phyloP scores from a whole-genome alignment of 2,888 invertebrate species.

The Campoplex capitator region DNA sequence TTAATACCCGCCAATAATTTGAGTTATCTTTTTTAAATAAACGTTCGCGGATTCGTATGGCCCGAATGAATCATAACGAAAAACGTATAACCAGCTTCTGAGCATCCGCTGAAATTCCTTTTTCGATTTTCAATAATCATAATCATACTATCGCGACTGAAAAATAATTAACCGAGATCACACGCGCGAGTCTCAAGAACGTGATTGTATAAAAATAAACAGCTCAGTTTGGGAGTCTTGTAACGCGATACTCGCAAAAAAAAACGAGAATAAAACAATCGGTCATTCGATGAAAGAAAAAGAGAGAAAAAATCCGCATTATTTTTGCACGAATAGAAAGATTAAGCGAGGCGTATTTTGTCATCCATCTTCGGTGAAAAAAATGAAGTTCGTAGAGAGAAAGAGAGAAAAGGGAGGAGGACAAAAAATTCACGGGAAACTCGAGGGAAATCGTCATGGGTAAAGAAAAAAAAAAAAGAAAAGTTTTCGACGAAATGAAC shows the following conservation, averaged over 20 bases:
- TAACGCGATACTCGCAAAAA: background rate
- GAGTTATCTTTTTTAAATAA: constrained; percentile 5
- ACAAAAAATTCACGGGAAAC: constrained; percentile 1
- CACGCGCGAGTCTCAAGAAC: background rate
- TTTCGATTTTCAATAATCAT: background rate
- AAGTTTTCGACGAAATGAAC: constrained; percentile 28
- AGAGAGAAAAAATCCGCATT: background rate
- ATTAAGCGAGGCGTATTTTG: constrained; percentile 13
- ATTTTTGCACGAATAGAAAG: background rate
- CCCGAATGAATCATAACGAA: background rate
- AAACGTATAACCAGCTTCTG: background rate
- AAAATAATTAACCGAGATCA: background rate
- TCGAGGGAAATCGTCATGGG: constrained; percentile 34
- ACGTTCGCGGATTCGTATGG: background rate
- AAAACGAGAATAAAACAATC: background rate
- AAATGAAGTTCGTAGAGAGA: background rate
- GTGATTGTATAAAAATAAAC: no score
- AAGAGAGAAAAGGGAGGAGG: background rate
- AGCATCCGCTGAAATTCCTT: background rate
- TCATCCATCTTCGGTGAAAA: background rate
- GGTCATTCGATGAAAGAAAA: background rate
- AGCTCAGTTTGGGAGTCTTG: background rate
- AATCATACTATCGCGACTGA: background rate
- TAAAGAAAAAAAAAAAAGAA: constrained; percentile 12
- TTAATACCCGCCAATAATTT: constrained; percentile 6